Conservation (phyloP, 2,888 invertebrate species). For the Ephialtes manifestator region DNA sequence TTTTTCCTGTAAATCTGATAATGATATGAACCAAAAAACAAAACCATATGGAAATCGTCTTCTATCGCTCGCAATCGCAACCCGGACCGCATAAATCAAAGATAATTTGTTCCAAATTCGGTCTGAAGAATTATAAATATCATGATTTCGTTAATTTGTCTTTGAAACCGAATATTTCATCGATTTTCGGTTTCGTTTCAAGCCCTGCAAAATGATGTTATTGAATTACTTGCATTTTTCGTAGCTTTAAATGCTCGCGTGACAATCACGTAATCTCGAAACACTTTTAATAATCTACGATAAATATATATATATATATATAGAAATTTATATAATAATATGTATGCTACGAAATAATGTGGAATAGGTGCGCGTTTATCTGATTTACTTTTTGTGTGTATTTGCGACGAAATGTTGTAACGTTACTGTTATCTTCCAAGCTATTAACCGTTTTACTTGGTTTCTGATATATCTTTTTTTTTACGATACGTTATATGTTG, state of each 20-base stretch:
- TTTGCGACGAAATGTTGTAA: conserved; percentile 1
- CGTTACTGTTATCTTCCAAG: conserved; percentile 12
- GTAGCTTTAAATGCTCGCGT: background rate
- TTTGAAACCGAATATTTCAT: no score
- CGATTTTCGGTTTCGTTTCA: no score
- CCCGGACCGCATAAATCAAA: no score
- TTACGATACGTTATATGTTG: conserved; percentile 28
- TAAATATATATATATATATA: conserved; percentile 17
- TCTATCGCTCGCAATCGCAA: no score
- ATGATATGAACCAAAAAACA: no score
- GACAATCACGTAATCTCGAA: conserved; percentile 15
- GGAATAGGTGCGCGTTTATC: conserved; percentile 32
- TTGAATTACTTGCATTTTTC: background rate
- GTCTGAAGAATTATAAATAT: no score
- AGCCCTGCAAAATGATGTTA: no score
- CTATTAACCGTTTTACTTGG: conserved; percentile 14
- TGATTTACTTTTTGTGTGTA: conserved; percentile 23
- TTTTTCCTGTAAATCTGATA: no score
- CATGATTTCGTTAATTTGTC: no score
- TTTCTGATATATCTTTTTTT: conserved; percentile 17
- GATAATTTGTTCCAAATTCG: no score
- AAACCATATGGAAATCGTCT: no score
- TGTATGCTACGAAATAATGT: conserved; percentile 7
- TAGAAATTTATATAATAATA: background rate
- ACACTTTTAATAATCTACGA: background rate